Evolutionary conservation across 2,113 vertebrate species (phyloP), one percentile per base, ranked within the genome.

Genomic region (Furnarius figulus): DNA sequence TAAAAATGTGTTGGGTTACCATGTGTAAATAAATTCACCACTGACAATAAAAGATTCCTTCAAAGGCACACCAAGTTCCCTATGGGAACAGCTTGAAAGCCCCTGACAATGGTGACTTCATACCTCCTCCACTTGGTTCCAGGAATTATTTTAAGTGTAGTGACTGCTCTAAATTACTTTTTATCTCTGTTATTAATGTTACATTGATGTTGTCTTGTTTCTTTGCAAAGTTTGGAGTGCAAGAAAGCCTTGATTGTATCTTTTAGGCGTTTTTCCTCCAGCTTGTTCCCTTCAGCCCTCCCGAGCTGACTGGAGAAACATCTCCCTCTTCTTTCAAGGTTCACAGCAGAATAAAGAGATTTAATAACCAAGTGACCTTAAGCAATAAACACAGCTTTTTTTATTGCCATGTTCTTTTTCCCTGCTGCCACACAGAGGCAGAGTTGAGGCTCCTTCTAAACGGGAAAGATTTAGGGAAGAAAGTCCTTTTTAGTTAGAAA

Each of bases 341-440:
- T 90, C 42, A 53, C 6, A 20, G 53, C 14, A 59, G 71, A 76
- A 81, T 75, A 67, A 87, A 72, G 81, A 74, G 61, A 65, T 56
- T 87, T 76, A 76, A 79, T 46, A 50, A 71, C 56, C 16, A 11
- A 68, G 49, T 44, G 56, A 35, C 65, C 35, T 71, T 27, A 44
- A 35, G 30, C 15, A 52, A 66, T 23, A 15, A 85, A 50, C 31
- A 8, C 28, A 27, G 16, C 19, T 72, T 62, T 63, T 55, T 55
- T 76, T 46, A 11, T 22, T 35, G 14, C 22, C 58, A 0, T 70
- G 55, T 39, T 70, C 61, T 82, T 94, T 83, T 87, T 23, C 93
- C 70, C 50, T 14, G 2, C 85, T 76, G 75, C 90, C 96, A 96
- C 95, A 86, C 52, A 62, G 95, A 4, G 95, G 96, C 95, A 93